Evolutionary conservation across 2,113 vertebrate genomes (phyloP).

Genomic region (Protobothrops mucrosquamatus): DNA sequence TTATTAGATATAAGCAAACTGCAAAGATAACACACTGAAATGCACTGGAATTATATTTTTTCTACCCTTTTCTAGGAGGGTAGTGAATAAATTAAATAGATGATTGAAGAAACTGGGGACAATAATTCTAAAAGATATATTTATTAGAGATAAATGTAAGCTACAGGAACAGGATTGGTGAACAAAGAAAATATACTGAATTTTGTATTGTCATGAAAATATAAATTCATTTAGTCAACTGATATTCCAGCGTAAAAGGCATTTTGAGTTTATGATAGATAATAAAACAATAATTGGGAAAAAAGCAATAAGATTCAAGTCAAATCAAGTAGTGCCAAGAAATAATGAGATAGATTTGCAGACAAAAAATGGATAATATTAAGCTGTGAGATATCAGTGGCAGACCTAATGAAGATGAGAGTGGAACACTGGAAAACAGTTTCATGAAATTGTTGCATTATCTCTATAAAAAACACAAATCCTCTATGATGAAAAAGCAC

Average conservation of each 20-base stretch:
- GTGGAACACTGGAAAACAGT: not conserved
- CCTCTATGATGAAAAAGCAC: not conserved
- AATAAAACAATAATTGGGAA: not conserved
- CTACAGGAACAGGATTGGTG: not conserved
- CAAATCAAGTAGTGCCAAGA: not conserved
- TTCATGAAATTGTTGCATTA: not conserved
- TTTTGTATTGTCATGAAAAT: not conserved
- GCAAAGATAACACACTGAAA: not conserved
- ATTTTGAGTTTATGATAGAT: not conserved
- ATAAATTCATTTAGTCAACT: not conserved
- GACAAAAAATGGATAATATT: not conserved
- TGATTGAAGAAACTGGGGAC: not conserved
- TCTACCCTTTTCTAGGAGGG: no score
- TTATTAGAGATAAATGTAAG: not conserved
- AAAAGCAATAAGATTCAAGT: not conserved
- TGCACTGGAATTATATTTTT: not conserved
- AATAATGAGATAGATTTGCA: not conserved
- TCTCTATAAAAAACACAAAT: not conserved
- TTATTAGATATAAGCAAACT: not conserved
- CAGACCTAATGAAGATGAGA: not conserved
- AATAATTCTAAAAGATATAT: not conserved
- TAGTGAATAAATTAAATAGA: not conserved
- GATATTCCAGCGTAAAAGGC: not conserved
- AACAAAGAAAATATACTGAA: not conserved
- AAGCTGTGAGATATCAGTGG: not conserved